These are phyloP conservation scores for Cryptoprocta ferox DNA, from an alignment of 2,797 vertebrate genomes.

Conservation along the genomic window DNA sequence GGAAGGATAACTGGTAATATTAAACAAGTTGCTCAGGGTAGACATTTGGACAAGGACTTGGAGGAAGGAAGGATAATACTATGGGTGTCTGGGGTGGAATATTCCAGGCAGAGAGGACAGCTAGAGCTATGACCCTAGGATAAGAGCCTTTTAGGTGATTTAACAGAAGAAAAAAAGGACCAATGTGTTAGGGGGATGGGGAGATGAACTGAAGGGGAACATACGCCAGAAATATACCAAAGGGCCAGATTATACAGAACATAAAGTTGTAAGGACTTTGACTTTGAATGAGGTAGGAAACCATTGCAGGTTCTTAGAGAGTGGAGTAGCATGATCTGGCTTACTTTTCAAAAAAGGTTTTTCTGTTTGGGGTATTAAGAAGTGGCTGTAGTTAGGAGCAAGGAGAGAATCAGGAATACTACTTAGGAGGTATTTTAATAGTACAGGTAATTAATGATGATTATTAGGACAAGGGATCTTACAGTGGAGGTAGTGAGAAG, in stretches of 20 bases:
- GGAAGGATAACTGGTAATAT: neutral
- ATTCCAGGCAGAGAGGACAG: neutral
- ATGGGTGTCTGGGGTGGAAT: neutral
- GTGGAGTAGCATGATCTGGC: neutral
- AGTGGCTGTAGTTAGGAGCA: neutral
- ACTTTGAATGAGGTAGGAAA: neutral
- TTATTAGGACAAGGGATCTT: neutral
- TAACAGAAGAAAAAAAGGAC: neutral
- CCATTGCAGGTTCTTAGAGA: neutral
- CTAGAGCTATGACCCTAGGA: neutral
- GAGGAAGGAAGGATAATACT: neutral
- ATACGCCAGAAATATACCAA: neutral
- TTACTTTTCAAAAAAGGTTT: conserved; percentile 1
- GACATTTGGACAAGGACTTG: neutral
- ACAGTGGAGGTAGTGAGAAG: neutral
- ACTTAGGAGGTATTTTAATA: neutral
- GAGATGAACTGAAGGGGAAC: neutral
- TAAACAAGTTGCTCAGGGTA: neutral
- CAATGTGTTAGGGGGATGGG: neutral
- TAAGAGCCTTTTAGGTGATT: neutral
- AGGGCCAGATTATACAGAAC: neutral
- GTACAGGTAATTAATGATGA: neutral
- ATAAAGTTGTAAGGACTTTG: conserved; percentile 1
- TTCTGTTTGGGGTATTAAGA: neutral
- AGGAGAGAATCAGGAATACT: neutral